Percentiles rank a stretch among this genome's conserved stretches.
These are phyloP conservation scores for Tachina fera DNA, from an alignment of 2,888 invertebrate genomes.

Conservation along the genomic window DNA sequence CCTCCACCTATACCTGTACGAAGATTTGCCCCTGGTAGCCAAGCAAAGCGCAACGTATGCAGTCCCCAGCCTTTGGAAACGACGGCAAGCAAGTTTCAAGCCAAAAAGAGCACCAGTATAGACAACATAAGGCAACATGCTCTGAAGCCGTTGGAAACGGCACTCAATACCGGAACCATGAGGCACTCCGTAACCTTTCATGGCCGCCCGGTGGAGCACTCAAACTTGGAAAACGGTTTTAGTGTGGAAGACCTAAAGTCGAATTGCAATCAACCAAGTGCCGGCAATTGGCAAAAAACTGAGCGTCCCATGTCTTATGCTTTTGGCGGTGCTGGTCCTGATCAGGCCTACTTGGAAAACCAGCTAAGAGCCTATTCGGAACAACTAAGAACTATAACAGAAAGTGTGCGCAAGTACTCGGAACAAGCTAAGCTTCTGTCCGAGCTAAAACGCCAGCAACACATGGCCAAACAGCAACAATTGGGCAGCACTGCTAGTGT, in stretches of 20 bases:
- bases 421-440: conserved; percentile 82
- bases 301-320: conserved; percentile 82
- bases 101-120: conserved; percentile 79
- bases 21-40: conserved; percentile 75
- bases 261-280: conserved; percentile 44
- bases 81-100: conserved; percentile 70
- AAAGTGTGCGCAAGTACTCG: conserved; percentile 83
- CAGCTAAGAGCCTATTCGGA: conserved; percentile 82
- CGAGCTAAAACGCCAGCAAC: conserved; percentile 82
- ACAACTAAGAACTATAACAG: conserved; percentile 82
- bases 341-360: conserved; percentile 82
- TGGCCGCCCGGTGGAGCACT: conserved; percentile 75
- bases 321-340: conserved; percentile 79
- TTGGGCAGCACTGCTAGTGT: conserved; percentile 19
- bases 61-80: conserved; percentile 74
- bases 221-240: conserved; percentile 71
- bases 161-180: conserved; percentile 74
- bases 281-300: conserved; percentile 72
- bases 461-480: conserved; percentile 77
- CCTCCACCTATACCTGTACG: conserved; percentile 81
- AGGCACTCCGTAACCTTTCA: conserved; percentile 82
- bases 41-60: conserved; percentile 70
- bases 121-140: conserved; percentile 77
- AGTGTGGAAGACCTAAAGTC: conserved; percentile 67
- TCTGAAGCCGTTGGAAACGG: conserved; percentile 22